Percentiles rank a stretch among this genome's conserved stretches.
Conservation (phyloP, 2,797 vertebrate species). For the Chiroxiphia lanceolata region DNA sequence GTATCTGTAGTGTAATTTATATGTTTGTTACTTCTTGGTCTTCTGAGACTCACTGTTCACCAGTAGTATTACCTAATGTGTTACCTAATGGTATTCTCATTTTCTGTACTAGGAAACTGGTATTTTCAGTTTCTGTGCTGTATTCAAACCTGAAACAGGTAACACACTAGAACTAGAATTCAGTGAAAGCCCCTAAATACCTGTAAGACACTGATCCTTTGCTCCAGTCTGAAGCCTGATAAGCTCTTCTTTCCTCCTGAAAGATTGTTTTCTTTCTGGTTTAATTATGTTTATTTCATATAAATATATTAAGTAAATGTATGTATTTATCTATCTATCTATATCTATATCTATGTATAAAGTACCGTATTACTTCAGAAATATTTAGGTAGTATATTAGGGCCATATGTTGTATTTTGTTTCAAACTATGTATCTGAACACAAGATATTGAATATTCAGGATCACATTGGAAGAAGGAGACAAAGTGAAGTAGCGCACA, state of each 20-base stretch:
- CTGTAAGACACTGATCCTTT: neutral
- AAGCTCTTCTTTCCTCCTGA: neutral
- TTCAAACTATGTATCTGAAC: neutral
- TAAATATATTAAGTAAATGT: too few species aligned
- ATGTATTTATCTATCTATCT: too few species aligned
- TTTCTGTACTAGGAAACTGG: neutral
- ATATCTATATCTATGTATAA: neutral
- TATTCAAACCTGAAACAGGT: neutral
- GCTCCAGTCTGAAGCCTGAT: neutral
- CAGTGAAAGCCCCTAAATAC: neutral
- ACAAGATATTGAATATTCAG: constrained; percentile 62
- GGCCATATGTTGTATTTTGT: neutral
- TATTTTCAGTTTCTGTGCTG: neutral
- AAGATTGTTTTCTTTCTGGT: neutral
- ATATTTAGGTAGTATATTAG: neutral
- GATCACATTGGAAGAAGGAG: constrained; percentile 68
- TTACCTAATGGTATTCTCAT: neutral
- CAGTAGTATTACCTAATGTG: neutral
- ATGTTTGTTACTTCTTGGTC: neutral
- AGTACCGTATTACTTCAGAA: neutral
- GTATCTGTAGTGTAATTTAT: neutral
- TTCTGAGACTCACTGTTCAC: neutral
- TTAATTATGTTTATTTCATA: too few species aligned
- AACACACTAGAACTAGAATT: neutral
- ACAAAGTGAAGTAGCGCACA: constrained; percentile 78